These are phyloP conservation scores for Taenaris catops DNA, from an alignment of 2,888 invertebrate genomes.

Conservation along the genomic window DNA sequence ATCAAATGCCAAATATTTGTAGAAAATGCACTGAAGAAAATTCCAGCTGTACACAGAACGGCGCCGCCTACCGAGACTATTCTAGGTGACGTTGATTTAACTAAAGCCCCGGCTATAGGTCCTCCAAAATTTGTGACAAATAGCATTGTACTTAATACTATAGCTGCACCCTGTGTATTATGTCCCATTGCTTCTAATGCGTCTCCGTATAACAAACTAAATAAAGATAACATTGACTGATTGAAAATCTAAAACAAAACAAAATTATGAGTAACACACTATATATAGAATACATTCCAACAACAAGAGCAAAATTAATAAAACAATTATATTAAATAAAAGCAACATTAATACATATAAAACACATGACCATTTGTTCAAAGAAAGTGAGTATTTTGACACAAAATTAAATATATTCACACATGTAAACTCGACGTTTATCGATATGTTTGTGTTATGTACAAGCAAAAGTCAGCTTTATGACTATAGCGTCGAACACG, in stretches of 20 bases:
- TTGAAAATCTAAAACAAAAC: constrained; percentile 82
- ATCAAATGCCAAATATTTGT: constrained; percentile 63
- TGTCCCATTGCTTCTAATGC: constrained; percentile 82
- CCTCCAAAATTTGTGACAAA: constrained; percentile 83
- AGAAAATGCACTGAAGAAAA: constrained; percentile 66
- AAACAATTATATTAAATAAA: too few relatives aligned
- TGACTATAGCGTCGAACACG: too few relatives aligned
- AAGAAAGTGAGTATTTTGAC: too few relatives aligned
- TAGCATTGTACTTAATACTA: constrained; percentile 84
- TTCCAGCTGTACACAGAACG: constrained; percentile 53
- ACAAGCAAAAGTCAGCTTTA: too few relatives aligned
- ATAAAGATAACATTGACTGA: constrained; percentile 85
- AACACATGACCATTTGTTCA: too few relatives aligned
- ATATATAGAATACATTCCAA: too few relatives aligned
- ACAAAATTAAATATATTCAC: too few relatives aligned
- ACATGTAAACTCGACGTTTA: too few relatives aligned
- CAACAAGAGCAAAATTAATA: too few relatives aligned
- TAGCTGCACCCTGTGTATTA: constrained; percentile 82
- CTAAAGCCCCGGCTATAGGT: constrained; percentile 84
- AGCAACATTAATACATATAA: too few relatives aligned
- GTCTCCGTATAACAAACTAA: constrained; percentile 84
- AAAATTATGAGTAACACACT: too few relatives aligned
- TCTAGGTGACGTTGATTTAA: constrained; percentile 69
- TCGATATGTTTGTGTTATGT: too few relatives aligned
- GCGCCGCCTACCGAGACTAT: constrained; percentile 63